Conservation (phyloP, 2,888 invertebrate species). For the Heliconius ethilla region DNA sequence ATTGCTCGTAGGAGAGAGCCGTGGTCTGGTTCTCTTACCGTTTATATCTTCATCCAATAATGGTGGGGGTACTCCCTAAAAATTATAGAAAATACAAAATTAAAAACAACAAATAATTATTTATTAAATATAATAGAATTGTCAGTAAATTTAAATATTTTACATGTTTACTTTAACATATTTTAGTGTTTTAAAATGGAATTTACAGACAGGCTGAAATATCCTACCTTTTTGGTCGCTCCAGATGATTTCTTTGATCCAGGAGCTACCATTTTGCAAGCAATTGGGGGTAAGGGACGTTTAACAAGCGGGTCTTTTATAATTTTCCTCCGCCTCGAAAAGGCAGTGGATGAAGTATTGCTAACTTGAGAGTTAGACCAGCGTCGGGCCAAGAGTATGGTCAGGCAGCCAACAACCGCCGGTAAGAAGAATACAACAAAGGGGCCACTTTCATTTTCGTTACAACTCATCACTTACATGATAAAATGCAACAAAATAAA, state of each 20-base stretch:
- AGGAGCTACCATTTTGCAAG: constrained; percentile 74
- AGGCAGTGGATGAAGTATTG: constrained; percentile 73
- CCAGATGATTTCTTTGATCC: constrained; percentile 70
- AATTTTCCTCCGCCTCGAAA: constrained; percentile 78
- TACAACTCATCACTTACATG: constrained; percentile 83
- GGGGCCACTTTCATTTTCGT: constrained; percentile 81
- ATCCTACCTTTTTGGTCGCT: constrained; percentile 66
- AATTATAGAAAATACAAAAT: not conserved
- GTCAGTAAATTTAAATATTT: not conserved
- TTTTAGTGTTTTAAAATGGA: not conserved
- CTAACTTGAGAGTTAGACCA: constrained; percentile 76
- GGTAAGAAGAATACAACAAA: constrained; percentile 81
- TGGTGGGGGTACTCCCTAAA: constrained; percentile 53
- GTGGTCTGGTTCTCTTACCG: constrained; percentile 57
- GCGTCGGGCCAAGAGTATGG: constrained; percentile 76
- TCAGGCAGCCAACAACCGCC: constrained; percentile 78
- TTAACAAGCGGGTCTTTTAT: constrained; percentile 77
- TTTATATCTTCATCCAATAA: constrained; percentile 67
- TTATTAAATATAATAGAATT: not conserved
- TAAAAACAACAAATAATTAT: not conserved
- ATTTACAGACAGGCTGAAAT: not conserved
- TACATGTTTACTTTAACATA: not conserved
- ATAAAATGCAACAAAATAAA: constrained; percentile 73
- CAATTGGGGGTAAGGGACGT: constrained; percentile 71
- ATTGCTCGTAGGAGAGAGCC: constrained; percentile 52